Evolutionary conservation across 1,140 invertebrate genomes (phyloP).

Genomic region (Scaptomyza hsui): DNA sequence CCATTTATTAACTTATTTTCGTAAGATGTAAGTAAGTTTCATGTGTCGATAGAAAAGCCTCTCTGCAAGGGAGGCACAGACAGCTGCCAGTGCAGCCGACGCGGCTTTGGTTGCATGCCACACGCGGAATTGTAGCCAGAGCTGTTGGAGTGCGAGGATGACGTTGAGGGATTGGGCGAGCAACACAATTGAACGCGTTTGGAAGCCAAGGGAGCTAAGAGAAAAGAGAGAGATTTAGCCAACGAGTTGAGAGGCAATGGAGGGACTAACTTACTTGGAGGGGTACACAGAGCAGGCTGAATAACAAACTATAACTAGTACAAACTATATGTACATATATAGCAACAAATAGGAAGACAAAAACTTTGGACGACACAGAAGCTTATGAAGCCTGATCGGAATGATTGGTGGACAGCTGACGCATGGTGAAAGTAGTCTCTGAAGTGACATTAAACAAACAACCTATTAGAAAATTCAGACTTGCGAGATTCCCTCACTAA

Average conservation of each 20-base stretch:
- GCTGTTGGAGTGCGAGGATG: conserved; percentile 45
- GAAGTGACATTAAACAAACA: conserved; percentile 35
- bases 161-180: conserved; percentile 38
- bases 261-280: conserved; percentile 42
- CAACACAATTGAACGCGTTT: conserved; percentile 3
- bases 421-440: conserved; percentile 82
- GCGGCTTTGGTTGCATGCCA: conserved; percentile 12
- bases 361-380: conserved; percentile 34
- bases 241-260: neutral
- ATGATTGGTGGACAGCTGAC: conserved; percentile 78
- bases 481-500: conserved; percentile 23
- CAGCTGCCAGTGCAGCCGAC: conserved; percentile 57
- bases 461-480: conserved; percentile 3
- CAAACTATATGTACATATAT: conserved; percentile 38
- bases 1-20: conserved; percentile 79
- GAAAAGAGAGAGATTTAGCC: neutral
- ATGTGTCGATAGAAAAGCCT: conserved; percentile 37
- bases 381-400: conserved; percentile 75
- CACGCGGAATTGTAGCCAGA: conserved; percentile 48
- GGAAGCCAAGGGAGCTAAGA: conserved; percentile 27
- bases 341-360: conserved; percentile 57
- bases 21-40: conserved; percentile 46
- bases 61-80: conserved; percentile 67
- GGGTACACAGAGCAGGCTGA: conserved; percentile 5
- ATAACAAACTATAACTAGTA: conserved; percentile 38